Percentiles rank a stretch among this genome's conserved stretches.
Conservation (phyloP, 2,888 invertebrate genomes). For the Ichneumon xanthorius region DNA sequence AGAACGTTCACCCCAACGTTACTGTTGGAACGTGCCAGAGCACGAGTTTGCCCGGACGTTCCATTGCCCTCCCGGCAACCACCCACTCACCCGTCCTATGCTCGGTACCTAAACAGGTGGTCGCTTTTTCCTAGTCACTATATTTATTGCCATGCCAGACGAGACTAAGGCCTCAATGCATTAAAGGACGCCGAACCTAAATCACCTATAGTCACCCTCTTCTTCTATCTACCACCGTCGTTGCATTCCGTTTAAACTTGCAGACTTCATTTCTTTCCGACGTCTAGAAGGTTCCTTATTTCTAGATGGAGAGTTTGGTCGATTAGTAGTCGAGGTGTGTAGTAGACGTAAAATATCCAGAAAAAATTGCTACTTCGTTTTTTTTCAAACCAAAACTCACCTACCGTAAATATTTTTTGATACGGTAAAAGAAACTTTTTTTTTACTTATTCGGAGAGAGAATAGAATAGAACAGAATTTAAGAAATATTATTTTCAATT, state of each 20-base stretch:
- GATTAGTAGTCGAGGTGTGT: neutral
- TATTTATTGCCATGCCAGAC: slow-evolving; percentile 56
- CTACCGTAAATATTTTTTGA: too few relatives aligned
- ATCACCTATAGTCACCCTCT: neutral
- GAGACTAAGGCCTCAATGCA: slow-evolving; percentile 28
- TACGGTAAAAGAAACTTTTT: too few relatives aligned
- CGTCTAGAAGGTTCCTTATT: neutral
- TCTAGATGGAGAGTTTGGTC: too few relatives aligned
- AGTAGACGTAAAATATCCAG: neutral
- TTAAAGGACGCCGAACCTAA: neutral
- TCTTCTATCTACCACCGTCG: neutral
- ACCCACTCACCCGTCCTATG: neutral
- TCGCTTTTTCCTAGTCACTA: slow-evolving; percentile 59
- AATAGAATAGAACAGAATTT: too few relatives aligned
- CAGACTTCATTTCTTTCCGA: neutral
- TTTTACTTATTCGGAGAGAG: too few relatives aligned
- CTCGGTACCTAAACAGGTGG: slow-evolving; percentile 67
- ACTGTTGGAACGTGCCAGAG: slow-evolving; percentile 46
- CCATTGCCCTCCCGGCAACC: slow-evolving; percentile 8
- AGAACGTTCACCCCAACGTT: slow-evolving; percentile 47
- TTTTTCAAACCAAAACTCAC: neutral
- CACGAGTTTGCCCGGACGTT: slow-evolving; percentile 30
- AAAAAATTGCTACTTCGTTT: neutral
- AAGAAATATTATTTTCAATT: neutral
- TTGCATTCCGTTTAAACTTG: neutral